Evolutionary conservation across 1,140 invertebrate species (phyloP).

Genomic region (Heliconius himera): DNA sequence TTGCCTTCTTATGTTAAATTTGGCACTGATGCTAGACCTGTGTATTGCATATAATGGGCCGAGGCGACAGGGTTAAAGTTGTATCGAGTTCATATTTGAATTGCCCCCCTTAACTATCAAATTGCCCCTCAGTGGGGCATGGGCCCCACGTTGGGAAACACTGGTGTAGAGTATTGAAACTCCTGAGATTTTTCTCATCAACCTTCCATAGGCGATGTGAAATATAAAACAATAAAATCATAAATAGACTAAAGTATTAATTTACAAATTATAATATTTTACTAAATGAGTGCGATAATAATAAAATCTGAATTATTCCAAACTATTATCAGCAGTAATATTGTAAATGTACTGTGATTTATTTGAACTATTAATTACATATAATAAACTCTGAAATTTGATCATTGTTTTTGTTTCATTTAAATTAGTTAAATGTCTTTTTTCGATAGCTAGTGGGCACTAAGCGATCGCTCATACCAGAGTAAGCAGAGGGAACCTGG

Average conservation of each 20-base stretch:
- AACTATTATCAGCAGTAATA: background rate
- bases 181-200: no score
- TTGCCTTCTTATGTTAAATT: no score
- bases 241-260: background rate
- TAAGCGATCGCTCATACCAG: no score
- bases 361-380: slow-evolving; percentile 13
- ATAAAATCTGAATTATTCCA: background rate
- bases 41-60: no score
- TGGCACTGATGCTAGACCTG: no score
- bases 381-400: slow-evolving; percentile 3
- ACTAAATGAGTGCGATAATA: background rate
- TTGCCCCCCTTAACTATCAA: no score
- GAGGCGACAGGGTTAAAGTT: no score
- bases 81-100: no score
- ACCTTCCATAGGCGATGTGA: background rate
- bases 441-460: background rate
- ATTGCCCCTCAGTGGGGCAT: no score
- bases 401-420: background rate
- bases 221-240: background rate
- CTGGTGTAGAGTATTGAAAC: no score
- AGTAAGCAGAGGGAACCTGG: no score
- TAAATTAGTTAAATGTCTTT: background rate
- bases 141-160: no score
- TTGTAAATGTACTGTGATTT: background rate
- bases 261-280: background rate